Evolutionary conservation across 2,113 vertebrate genomes (phyloP).

Genomic region (Rhodinocichla rosea): DNA sequence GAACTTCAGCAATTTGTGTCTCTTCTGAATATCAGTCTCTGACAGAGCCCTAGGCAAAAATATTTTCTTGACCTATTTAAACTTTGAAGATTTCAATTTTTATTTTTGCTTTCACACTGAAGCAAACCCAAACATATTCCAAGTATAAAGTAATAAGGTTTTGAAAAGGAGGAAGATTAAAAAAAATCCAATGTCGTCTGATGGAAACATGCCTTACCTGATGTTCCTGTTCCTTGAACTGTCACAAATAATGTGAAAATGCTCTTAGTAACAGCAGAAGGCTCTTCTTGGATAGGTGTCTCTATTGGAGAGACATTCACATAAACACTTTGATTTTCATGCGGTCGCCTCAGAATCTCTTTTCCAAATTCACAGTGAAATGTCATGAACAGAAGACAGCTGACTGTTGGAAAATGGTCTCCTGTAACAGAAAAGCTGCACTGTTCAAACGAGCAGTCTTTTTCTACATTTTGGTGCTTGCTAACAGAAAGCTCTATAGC

Average conservation of each 20-base stretch:
- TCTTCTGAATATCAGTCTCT: background rate
- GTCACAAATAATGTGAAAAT: background rate
- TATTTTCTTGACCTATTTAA: background rate
- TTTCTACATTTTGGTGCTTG: background rate
- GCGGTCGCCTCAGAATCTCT: background rate
- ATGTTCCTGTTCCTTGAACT: background rate
- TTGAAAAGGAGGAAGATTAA: background rate
- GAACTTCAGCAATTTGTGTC: background rate
- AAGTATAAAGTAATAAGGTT: background rate
- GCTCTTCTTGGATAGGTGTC: background rate
- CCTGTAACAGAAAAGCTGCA: background rate
- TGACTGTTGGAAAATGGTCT: background rate
- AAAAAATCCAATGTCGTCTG: background rate
- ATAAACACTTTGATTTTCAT: background rate
- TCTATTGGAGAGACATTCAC: background rate
- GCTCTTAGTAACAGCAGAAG: background rate
- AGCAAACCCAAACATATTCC: background rate
- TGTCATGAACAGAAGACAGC: background rate
- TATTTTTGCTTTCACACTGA: background rate
- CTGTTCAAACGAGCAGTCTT: background rate
- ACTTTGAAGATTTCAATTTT: background rate
- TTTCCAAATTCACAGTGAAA: background rate
- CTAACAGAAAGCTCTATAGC: background rate
- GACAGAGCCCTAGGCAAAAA: background rate
- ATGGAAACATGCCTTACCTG: background rate